Conservation (phyloP, 2,797 vertebrate species). For the Hydrophis major region DNA sequence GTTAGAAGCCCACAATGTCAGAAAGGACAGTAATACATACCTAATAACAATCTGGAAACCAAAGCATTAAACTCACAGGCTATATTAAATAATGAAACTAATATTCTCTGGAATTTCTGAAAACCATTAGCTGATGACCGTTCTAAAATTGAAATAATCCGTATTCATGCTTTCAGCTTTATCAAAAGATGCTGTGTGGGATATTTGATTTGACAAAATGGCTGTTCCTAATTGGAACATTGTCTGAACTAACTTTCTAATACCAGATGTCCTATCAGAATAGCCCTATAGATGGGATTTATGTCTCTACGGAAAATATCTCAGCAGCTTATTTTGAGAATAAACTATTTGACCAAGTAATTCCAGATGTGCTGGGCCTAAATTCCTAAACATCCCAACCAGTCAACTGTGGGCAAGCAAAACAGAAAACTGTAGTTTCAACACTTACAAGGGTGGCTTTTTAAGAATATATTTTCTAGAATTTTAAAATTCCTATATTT, state of each 20-base stretch:
- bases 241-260: not conserved
- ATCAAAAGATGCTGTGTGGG: conserved; percentile 40
- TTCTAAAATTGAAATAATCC: conserved; percentile 76
- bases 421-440: not conserved
- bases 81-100: conserved; percentile 77
- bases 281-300: not conserved
- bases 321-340: not conserved
- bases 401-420: not conserved
- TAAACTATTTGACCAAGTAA: not conserved
- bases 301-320: not conserved
- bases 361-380: not conserved
- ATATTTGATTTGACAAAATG: conserved; percentile 59
- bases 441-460: not conserved
- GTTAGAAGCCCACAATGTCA: conserved; percentile 77
- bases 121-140: conserved; percentile 73
- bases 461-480: not conserved
- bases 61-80: conserved; percentile 75
- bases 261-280: not conserved
- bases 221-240: conserved; percentile 29
- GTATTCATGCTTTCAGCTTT: conserved; percentile 67
- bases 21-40: conserved; percentile 72
- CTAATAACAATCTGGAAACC: conserved; percentile 67
- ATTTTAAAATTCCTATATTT: not conserved
- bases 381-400: not conserved
- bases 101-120: conserved; percentile 70